Conservation (phyloP, 92 coral and sea anemone genomes). For the Siderastrea siderea region DNA sequence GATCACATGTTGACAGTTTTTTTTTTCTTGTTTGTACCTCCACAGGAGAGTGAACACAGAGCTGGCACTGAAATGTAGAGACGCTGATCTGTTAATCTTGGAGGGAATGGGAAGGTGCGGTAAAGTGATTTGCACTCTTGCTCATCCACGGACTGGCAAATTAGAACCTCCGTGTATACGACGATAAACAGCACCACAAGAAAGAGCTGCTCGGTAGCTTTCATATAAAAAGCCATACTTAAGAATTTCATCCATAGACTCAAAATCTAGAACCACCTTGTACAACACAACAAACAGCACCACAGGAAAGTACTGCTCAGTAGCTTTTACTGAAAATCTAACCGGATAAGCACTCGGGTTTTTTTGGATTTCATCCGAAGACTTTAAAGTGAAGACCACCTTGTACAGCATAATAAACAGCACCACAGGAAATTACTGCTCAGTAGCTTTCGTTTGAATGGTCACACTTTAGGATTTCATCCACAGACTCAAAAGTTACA, state of each 20-base stretch:
- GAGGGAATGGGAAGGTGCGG: conserved; percentile 99
- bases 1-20: background rate
- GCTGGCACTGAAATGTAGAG: conserved; percentile 81
- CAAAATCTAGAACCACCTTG: background rate
- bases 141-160: background rate
- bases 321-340: too few relatives aligned
- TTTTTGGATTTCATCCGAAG: background rate
- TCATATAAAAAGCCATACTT: too few relatives aligned
- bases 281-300: background rate
- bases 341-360: background rate
- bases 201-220: background rate
- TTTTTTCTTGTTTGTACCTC: background rate
- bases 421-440: too few relatives aligned
- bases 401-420: background rate
- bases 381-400: background rate
- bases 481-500: background rate
- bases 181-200: background rate
- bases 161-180: background rate
- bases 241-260: background rate
- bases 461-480: too few relatives aligned
- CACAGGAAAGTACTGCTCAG: background rate
- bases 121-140: background rate
- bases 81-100: conserved; percentile 89
- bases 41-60: conserved; percentile 92
- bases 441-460: too few relatives aligned